Conservation (phyloP, 2,113 vertebrate species). For the Myotis yumanensis region DNA sequence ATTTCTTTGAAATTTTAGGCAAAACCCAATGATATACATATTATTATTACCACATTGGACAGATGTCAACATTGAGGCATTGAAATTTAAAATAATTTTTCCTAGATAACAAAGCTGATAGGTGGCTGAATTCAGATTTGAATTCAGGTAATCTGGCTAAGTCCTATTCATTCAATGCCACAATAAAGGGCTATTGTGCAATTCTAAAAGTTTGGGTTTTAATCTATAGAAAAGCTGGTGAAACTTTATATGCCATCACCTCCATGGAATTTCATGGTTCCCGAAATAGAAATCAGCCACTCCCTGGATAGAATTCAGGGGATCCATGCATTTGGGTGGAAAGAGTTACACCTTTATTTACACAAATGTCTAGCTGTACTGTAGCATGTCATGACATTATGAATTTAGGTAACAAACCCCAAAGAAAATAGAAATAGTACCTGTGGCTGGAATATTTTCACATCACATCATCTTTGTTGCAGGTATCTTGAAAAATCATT, state of each 20-base stretch:
- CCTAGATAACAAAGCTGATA: neutral
- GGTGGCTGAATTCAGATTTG: neutral
- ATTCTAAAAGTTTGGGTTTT: neutral
- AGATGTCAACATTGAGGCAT: neutral
- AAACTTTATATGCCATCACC: neutral
- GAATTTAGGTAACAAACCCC: neutral
- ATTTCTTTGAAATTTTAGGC: neutral
- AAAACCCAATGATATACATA: neutral
- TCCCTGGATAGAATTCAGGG: neutral
- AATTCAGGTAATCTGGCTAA: neutral
- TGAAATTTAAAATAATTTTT: neutral
- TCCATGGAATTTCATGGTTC: neutral
- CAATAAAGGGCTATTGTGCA: neutral
- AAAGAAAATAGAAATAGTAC: neutral
- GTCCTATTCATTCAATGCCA: neutral
- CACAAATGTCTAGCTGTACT: neutral
- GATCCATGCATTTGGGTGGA: neutral
- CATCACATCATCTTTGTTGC: neutral
- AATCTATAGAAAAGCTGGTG: neutral
- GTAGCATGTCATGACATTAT: neutral
- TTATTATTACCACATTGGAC: neutral
- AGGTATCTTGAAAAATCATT: constrained; percentile 26
- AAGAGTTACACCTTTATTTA: constrained; percentile 4
- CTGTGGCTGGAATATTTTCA: neutral
- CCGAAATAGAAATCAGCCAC: neutral